Percentiles rank a stretch among this genome's conserved stretches.
phyloP scores from a whole-genome alignment of 1,140 invertebrate genomes.

The Cephus cinctus region DNA sequence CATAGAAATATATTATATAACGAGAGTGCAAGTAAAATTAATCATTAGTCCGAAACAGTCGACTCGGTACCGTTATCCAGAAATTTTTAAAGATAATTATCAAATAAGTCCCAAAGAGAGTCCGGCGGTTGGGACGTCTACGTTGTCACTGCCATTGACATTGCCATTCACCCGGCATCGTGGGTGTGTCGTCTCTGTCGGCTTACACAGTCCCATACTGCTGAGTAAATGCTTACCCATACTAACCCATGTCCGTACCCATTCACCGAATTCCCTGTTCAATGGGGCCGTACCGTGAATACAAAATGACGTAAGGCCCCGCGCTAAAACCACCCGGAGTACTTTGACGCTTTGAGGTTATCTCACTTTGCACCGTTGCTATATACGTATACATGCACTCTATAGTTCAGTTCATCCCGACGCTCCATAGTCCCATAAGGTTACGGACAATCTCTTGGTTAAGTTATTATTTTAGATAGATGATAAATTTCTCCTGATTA shows the following conservation, averaged over 20 bases:
- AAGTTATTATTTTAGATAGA: no score
- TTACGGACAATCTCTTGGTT: no score
- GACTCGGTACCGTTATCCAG: slow-evolving; percentile 9
- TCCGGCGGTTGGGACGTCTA: slow-evolving; percentile 15
- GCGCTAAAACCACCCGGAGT: background rate
- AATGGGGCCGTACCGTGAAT: slow-evolving; percentile 44
- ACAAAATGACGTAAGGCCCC: slow-evolving; percentile 43
- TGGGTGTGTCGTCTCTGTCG: slow-evolving; percentile 31
- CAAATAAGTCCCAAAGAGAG: slow-evolving; percentile 21
- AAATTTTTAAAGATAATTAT: slow-evolving; percentile 22
- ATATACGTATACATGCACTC: no score
- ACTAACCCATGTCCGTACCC: slow-evolving; percentile 25
- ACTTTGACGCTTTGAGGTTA: background rate
- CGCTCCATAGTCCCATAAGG: no score
- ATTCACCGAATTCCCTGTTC: slow-evolving; percentile 50
- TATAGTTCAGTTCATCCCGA: no score
- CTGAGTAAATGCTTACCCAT: no score
- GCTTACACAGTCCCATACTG: slow-evolving; percentile 20
- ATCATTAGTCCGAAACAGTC: slow-evolving; percentile 28
- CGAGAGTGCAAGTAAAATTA: slow-evolving; percentile 37
- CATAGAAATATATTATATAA: no score
- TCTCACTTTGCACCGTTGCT: no score
- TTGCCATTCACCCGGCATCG: slow-evolving; percentile 37
- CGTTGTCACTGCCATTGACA: no score
- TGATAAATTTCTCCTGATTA: no score